These are phyloP conservation scores for Lepus timidus DNA, from an alignment of 2,113 vertebrate genomes.

Conservation along the genomic window DNA sequence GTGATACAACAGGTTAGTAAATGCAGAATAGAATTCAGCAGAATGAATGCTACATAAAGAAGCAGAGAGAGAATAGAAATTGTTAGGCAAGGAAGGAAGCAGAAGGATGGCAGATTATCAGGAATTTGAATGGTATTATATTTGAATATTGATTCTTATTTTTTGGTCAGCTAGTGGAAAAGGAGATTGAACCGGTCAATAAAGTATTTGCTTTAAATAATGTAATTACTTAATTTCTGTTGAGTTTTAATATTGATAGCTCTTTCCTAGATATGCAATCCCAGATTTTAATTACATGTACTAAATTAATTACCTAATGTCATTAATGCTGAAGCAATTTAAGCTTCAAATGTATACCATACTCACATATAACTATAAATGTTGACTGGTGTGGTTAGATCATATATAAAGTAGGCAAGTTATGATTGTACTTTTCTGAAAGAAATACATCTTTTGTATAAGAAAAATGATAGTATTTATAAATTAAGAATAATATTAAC, in stretches of 20 bases:
- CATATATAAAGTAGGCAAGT: constrained; percentile 6
- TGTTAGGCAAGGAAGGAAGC: background rate
- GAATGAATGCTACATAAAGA: background rate
- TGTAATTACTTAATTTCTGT: constrained; percentile 36
- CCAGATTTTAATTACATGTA: background rate
- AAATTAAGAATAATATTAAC: constrained; percentile 15
- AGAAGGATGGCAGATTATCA: background rate
- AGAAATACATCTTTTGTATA: background rate
- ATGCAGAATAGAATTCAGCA: background rate
- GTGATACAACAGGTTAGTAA: constrained; percentile 10
- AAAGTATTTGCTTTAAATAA: constrained; percentile 16
- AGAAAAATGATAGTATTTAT: background rate
- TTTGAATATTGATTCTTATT: background rate
- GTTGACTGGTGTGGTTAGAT: constrained; percentile 22
- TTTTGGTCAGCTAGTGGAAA: background rate
- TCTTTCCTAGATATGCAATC: background rate
- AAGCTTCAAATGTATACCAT: background rate
- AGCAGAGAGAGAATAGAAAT: background rate
- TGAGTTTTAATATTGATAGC: constrained; percentile 1
- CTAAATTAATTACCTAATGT: background rate
- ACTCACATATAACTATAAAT: background rate
- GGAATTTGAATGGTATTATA: background rate
- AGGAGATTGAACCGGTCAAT: background rate
- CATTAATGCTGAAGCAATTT: constrained; percentile 12
- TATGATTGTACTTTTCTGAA: constrained; percentile 25